Evolutionary conservation across 2,888 invertebrate species (phyloP).

Genomic region (Erebia palarica): DNA sequence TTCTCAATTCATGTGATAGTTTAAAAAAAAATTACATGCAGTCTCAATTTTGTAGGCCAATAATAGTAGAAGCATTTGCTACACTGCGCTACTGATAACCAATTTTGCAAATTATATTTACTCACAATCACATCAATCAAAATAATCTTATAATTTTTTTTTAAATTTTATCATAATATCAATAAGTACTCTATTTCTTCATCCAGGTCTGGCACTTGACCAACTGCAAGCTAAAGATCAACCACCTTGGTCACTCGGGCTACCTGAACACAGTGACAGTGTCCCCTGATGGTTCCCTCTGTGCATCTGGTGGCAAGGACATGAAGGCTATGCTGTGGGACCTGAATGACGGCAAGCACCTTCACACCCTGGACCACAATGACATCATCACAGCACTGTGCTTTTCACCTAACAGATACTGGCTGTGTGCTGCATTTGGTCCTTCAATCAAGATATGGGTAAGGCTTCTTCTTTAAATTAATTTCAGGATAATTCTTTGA

Average conservation of each 20-base stretch:
- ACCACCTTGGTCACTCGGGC: conserved; percentile 98
- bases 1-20: neutral
- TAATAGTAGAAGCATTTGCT: too few relatives aligned
- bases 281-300: conserved; percentile 99
- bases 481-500: neutral
- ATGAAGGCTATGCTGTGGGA: conserved; percentile 99
- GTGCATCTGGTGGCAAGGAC: conserved; percentile 99
- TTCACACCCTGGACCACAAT: conserved; percentile 99
- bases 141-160: neutral
- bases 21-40: too few relatives aligned
- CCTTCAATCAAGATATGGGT: conserved; percentile 99
- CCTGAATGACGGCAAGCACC: conserved; percentile 99
- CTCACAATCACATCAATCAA: neutral
- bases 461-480: conserved; percentile 48
- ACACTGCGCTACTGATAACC: too few relatives aligned
- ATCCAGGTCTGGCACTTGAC: conserved; percentile 97
- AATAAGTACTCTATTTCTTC: conserved; percentile 27
- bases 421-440: conserved; percentile 99
- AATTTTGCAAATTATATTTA: too few relatives aligned
- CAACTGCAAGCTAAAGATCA: conserved; percentile 99
- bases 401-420: conserved; percentile 99
- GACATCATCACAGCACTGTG: conserved; percentile 98
- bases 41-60: too few relatives aligned
- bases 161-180: too few relatives aligned
- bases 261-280: conserved; percentile 99